These are phyloP conservation scores for Corythaixoides concolor DNA, from an alignment of 2,113 vertebrate species.

Conservation along the genomic window DNA sequence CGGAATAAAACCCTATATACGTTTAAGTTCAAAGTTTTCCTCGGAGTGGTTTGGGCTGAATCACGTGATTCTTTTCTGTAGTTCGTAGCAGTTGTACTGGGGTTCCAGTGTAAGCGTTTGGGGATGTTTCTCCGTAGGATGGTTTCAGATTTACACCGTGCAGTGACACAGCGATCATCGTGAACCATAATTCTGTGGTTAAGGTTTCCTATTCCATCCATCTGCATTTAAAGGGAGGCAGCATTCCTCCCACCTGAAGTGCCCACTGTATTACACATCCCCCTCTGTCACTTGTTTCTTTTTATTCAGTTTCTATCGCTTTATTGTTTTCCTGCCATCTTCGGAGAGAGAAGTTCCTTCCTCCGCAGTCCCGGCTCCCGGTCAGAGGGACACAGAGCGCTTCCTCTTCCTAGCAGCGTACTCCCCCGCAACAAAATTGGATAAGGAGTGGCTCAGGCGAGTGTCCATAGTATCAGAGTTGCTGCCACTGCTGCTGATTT, in stretches of 20 bases:
- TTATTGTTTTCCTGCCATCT: background rate
- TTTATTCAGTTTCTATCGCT: background rate
- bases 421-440: conserved; percentile 42
- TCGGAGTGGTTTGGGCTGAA: fast-evolving
- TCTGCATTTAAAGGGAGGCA: background rate
- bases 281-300: background rate
- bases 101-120: background rate
- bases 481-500: conserved; percentile 16
- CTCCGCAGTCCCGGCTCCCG: background rate
- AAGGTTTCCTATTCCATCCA: background rate
- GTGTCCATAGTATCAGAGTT: conserved; percentile 66
- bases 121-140: background rate
- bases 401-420: conserved; percentile 56
- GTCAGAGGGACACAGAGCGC: conserved; percentile 69
- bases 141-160: background rate
- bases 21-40: background rate
- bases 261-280: background rate
- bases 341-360: background rate
- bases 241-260: background rate
- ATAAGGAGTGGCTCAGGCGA: conserved; percentile 62
- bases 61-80: background rate
- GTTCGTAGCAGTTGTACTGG: background rate
- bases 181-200: background rate
- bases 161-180: background rate
- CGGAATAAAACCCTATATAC: background rate